Conservation (phyloP, 2,797 vertebrate genomes). For the Falco naumanni region DNA sequence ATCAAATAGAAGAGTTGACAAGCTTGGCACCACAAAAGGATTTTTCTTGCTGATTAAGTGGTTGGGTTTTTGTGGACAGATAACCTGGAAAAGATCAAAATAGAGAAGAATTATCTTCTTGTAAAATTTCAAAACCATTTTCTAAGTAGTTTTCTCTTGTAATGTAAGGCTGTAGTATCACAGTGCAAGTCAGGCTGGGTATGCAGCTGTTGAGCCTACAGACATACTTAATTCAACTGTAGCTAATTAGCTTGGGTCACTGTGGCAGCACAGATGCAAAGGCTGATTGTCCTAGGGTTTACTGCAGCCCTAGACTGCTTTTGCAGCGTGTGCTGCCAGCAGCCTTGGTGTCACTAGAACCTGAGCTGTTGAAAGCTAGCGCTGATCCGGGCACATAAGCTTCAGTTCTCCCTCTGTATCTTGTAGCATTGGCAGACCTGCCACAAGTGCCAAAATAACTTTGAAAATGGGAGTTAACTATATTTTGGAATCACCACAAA, state of each 20-base stretch:
- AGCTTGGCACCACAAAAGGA: neutral
- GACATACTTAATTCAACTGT: neutral
- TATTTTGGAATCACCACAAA: neutral
- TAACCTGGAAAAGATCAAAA: constrained; percentile 35
- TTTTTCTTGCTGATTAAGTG: constrained; percentile 5
- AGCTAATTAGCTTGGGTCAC: neutral
- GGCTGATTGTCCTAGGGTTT: neutral
- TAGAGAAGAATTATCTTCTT: neutral
- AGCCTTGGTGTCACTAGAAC: neutral
- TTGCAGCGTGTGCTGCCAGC: neutral
- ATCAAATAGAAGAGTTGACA: neutral
- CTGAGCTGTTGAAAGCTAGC: neutral
- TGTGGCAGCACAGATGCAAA: neutral
- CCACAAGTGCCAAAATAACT: neutral
- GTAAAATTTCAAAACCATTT: neutral
- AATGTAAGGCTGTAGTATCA: neutral
- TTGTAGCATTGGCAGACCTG: neutral
- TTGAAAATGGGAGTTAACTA: neutral
- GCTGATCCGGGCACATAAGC: neutral
- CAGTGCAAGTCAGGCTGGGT: neutral
- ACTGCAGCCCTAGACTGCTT: neutral
- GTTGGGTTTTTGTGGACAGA: neutral
- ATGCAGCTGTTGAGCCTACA: neutral
- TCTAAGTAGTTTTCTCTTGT: neutral
- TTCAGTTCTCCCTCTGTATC: neutral